Conservation (phyloP, 2,797 vertebrate species). For the Hyperoplus immaculatus region DNA sequence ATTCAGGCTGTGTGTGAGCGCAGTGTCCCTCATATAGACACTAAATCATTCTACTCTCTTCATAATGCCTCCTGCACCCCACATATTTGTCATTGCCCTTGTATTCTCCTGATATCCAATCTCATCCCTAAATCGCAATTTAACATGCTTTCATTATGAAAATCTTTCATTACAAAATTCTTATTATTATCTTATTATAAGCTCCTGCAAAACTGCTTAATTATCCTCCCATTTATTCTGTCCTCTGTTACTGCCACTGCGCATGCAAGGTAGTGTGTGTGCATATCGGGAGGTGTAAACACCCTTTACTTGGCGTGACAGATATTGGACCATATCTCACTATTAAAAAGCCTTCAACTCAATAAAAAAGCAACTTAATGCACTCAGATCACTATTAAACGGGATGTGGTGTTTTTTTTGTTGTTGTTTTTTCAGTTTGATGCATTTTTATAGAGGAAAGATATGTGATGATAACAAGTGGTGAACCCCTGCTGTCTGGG, state of each 20-base stretch:
- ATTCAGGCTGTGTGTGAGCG: conserved; percentile 2
- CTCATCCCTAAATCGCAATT: conserved; percentile 12
- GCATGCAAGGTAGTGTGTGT: background rate
- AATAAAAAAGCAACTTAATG: conserved; percentile 4
- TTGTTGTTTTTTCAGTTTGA: background rate
- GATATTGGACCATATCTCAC: conserved; percentile 15
- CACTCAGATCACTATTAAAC: background rate
- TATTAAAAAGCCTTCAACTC: background rate
- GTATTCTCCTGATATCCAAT: background rate
- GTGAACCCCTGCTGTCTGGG: conserved; percentile 7
- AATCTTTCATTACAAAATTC: conserved; percentile 21
- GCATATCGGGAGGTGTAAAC: conserved; percentile 15
- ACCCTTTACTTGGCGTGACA: background rate
- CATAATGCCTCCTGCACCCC: background rate
- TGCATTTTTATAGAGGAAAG: background rate
- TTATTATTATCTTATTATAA: conserved; percentile 15
- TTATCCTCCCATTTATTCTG: conserved; percentile 35
- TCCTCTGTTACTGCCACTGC: conserved; percentile 10
- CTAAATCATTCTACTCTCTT: background rate
- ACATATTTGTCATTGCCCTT: conserved; percentile 8
- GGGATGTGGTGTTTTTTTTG: background rate
- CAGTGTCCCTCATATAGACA: conserved; percentile 1
- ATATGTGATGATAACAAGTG: background rate
- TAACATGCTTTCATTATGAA: conserved; percentile 9
- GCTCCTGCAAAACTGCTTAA: conserved; percentile 11